Conservation (phyloP, 2,797 vertebrate species). For the Eupleurogrammus muticus region DNA sequence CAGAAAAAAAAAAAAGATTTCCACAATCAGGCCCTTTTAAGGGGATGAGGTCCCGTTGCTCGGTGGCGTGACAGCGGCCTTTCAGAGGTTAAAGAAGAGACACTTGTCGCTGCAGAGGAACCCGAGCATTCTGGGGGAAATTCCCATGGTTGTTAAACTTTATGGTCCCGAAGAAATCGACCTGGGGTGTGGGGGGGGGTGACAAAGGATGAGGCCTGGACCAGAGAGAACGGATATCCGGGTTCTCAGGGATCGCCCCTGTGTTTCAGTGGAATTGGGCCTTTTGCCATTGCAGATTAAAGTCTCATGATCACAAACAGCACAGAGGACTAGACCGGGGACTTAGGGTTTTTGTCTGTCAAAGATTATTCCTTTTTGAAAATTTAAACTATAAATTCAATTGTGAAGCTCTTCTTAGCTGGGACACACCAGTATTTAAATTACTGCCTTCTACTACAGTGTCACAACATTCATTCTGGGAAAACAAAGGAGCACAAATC, state of each 20-base stretch:
- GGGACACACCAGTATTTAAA: background rate
- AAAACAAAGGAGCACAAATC: background rate
- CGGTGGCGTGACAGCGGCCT: slow-evolving; percentile 8
- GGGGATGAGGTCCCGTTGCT: slow-evolving; percentile 34
- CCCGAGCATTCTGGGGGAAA: slow-evolving; percentile 58
- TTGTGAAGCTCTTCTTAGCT: background rate
- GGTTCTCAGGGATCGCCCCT: slow-evolving; percentile 17
- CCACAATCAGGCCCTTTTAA: slow-evolving; percentile 53
- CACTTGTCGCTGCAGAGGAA: slow-evolving; percentile 29
- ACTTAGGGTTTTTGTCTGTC: background rate
- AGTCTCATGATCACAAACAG: background rate
- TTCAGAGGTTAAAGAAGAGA: slow-evolving; percentile 46
- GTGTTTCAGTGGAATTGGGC: slow-evolving; percentile 14
- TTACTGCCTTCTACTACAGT: background rate
- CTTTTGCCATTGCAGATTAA: background rate
- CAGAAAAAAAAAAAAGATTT: slow-evolving; percentile 60
- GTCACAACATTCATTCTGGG: background rate
- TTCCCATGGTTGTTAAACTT: slow-evolving; percentile 71
- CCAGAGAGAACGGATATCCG: slow-evolving; percentile 34
- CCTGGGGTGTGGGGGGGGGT: no score
- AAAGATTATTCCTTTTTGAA: slow-evolving; percentile 5
- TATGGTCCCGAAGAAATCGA: slow-evolving; percentile 46
- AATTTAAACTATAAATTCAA: background rate
- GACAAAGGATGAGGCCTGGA: slow-evolving; percentile 31
- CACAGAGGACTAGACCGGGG: background rate